Evolutionary conservation across 2,888 invertebrate species (phyloP), one percentile per base, ranked within the genome.

Genomic region (Hypercompe scribonia): DNA sequence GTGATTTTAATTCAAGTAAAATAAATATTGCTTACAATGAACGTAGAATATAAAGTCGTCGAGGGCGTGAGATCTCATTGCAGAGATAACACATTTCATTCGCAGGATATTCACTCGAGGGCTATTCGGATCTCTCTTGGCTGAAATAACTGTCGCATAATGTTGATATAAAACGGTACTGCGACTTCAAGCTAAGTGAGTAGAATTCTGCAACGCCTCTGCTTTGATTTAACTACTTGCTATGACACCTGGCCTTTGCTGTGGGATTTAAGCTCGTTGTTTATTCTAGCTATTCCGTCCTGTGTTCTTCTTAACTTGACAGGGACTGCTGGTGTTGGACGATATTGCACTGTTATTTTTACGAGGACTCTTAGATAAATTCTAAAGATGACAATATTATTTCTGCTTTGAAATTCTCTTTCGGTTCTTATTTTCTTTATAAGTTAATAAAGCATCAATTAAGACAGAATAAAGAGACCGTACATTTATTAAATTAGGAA

Each of bases 141-240:
- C 90, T 92, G 91, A 91, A 92, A 93, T 93, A 94, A 93, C 93
- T 92, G 94, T 93, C 93, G 89, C 90, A 91, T 90, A 91, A 90
- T 88, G 89, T 87, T 93, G 91, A 94, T 92, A 92, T 92, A 93
- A 87, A 85, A 87, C 84, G 85, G 85, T 65, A 78, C 78, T 78
- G 69, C 74, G 76, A 75, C 82, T 83, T 81, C 72, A 81, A 80
- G 79, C 80, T 88, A 89, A 88, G 88, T 89, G 87, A 87, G 86
- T 84, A 85, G 78, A 80, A 83, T 84, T 84, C 81, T 78, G 77
- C 78, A 78, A 70, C 76, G 69, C 78, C 78, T 76, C 72, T 54
- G 68, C 81, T 83, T 78, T 80, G 80, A 81, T 82, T 84, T 83
- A 82, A 83, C 82, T 76, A 82, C 73, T 72, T 76, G 68, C 81